Conservation (phyloP, 2,113 vertebrate species). For the Mustela nigripes region DNA sequence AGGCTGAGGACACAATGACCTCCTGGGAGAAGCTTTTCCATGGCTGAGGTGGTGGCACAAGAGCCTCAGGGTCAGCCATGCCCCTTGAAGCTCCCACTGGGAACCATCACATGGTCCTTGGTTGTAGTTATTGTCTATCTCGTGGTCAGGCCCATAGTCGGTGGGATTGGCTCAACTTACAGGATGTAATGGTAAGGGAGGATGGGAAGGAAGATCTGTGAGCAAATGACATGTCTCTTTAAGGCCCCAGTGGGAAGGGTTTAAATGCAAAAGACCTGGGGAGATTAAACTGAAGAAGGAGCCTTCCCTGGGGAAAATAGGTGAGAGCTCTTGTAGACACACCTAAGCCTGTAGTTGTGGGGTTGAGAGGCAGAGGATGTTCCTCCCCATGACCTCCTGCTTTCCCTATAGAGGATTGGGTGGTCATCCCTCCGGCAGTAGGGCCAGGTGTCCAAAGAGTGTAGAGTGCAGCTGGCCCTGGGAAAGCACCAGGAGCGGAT, state of each 20-base stretch:
- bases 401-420: background rate
- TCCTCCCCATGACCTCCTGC: background rate
- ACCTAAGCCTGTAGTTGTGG: background rate
- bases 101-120: background rate
- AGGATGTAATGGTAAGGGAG: background rate
- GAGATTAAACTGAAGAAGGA: background rate
- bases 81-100: background rate
- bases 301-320: rapidly evolving
- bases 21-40: rapidly evolving
- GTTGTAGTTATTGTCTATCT: background rate
- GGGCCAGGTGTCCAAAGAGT: background rate
- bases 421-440: rapidly evolving
- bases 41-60: too few species aligned
- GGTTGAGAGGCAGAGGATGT: background rate
- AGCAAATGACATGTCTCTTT: background rate
- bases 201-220: background rate
- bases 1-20: background rate
- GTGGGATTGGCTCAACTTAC: too few species aligned
- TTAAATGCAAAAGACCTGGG: rapidly evolving
- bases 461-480: background rate
- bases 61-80: rapidly evolving
- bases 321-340: background rate
- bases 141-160: background rate
- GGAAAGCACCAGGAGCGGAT: background rate
- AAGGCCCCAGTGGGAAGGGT: background rate